Base-by-base conservation (phyloP, 2,888 invertebrate species). In the Athetis lepigone region DNA sequence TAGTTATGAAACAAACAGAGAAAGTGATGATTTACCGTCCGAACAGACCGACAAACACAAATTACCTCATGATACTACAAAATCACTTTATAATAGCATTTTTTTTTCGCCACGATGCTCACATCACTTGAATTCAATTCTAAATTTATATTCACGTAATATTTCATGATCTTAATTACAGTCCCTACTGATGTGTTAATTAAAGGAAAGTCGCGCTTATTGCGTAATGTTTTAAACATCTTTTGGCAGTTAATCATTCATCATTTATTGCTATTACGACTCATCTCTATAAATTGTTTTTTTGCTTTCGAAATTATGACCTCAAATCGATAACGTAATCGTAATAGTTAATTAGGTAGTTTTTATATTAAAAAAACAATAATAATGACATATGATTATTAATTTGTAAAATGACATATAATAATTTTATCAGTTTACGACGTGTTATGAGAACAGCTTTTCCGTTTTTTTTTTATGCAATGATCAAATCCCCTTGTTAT, bases 1-100 rank as follows among this genome's bases (percentile, higher is more conserved):
- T 13, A n/a, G 82, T 87, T 85, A 85, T 79, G 85, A 87, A 87
- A 85, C 87, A 82, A 77, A 70, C 64, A 80, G 88, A 82, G 90
- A 90, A 90, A 90, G 90, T 85, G 70, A 80, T 86, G 88, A 87
- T 88, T 84, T 89, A 87, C 87, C 77, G 81, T 73, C 70, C 69
- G 59, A 83, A 83, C 80, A 67, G 69, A 68, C 77, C 60, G 65
- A 68, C 77, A 51, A 27, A 72, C 73, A 73, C 77, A 82, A 82
- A 85, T 85, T 84, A 82, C 80, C 69, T 67, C 45, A 60, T 64
- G 43, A 72, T 64, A 55, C 60, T 69, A 77, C 83, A 76, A 86
- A 88, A 90, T 83, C 83, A 82, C 80, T 81, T 84, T 89, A 83
- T 90, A 89, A 90, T 87, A 83, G 80, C 87, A 75, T 63, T 46